phyloP scores from a whole-genome alignment of 2,888 invertebrate genomes.

The Caenorhabditis virilis region DNA sequence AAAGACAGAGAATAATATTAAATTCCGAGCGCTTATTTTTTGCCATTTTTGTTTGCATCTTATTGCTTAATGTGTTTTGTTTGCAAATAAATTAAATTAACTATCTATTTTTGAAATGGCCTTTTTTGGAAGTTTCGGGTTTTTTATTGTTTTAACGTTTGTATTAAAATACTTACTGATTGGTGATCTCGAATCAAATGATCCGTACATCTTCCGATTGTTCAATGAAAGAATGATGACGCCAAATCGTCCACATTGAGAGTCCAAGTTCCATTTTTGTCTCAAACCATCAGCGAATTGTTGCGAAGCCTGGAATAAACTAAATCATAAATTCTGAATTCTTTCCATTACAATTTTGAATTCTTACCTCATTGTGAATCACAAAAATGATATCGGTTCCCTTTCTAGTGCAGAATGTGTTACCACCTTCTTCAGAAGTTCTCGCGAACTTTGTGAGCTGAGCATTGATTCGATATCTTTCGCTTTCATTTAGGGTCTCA shows the following conservation, averaged over 20 bases:
- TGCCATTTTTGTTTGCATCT: no score
- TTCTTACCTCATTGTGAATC: conserved; percentile 32
- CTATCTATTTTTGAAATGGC: no score
- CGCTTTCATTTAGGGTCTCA: conserved; percentile 47
- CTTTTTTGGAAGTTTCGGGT: no score
- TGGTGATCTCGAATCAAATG: conserved; percentile 42
- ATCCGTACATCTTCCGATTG: conserved; percentile 44
- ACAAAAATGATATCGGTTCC: conserved; percentile 49
- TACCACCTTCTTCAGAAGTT: conserved; percentile 33
- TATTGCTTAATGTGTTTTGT: no score
- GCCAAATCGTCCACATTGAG: conserved; percentile 46
- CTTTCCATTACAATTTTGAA: no score
- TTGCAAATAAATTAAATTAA: no score
- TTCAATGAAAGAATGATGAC: conserved; percentile 44
- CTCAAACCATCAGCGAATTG: conserved; percentile 43
- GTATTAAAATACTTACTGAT: conserved; percentile 36
- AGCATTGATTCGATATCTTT: conserved; percentile 48
- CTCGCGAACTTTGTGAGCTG: conserved; percentile 33
- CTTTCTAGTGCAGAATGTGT: conserved; percentile 40
- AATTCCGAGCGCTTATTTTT: no score
- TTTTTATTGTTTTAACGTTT: no score
- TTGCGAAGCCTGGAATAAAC: conserved; percentile 38
- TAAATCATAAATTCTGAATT: not conserved
- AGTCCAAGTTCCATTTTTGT: conserved; percentile 46
- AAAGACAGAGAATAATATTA: no score